Evolutionary conservation across 1,140 invertebrate species (phyloP), one percentile per base, ranked within the genome.

Genomic region (Aphelenchoides besseyi): DNA sequence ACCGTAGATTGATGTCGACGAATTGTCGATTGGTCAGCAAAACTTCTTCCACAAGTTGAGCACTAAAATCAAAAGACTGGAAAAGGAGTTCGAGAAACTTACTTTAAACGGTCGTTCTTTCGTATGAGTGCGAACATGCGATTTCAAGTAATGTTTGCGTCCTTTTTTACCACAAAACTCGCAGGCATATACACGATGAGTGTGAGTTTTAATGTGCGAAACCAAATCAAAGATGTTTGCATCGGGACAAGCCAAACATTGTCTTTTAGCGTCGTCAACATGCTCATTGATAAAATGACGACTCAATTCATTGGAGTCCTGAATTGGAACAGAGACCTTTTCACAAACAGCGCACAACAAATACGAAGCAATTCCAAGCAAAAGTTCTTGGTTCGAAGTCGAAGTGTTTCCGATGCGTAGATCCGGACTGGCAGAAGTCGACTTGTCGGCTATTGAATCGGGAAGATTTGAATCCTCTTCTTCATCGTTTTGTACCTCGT

Each of bases 271-370:
- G 3, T 66, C 36, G 36, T 66, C 63, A n/a, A 37, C 63, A 53
- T 66, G 63, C 41, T 48, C 41, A n/a, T 61, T n/a, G 59, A 61
- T n/a, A 26, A 61, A 61, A 36, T 61, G 59, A 2, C 30, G 16
- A 66, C 63, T 66, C 63, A 66, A 66, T 66, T 66, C 63, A 18
- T 16, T 66, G n/a, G 63, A 66, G 36, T 66, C 16, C 1, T 29
- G 12, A n/a, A 29, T 23, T 30, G 63, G 63, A 0, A 66, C 63
- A 1, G 63, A 66, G 26, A 66, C 63, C 36, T 66, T 66, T 32
- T 66, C 63, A 53, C 63, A 66, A 32, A 66, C 63, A 16, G 63
- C 63, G 30, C 63, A 66, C 8, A 66, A 37, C 16, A 66, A 37
- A 53, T 66, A 66, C 1, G 63, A 66, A 53, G 63, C 63, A 18